phyloP scores from a whole-genome alignment of 2,113 vertebrate genomes.

The Hipposideros armiger region DNA sequence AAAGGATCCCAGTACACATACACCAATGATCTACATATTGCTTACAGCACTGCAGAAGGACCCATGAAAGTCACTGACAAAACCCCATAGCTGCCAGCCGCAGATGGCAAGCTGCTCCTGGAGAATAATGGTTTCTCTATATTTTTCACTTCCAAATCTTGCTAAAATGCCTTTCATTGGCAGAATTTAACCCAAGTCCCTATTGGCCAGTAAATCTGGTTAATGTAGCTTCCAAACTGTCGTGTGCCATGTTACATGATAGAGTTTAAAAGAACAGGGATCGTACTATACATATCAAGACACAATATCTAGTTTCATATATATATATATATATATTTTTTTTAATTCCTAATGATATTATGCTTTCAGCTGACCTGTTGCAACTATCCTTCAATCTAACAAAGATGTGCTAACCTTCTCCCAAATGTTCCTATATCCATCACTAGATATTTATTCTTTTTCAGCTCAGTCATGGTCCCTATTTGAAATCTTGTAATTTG shows the following conservation, averaged over 20 bases:
- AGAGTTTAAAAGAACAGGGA: neutral
- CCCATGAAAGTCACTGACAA: neutral
- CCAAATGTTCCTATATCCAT: neutral
- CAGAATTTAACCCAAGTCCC: slow-evolving; percentile 27
- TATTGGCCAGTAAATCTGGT: neutral
- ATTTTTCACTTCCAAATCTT: neutral
- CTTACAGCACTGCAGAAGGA: neutral
- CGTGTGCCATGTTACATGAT: neutral
- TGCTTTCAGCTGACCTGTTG: neutral
- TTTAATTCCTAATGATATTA: neutral
- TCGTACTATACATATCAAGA: neutral
- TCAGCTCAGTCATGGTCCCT: neutral
- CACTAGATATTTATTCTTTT: neutral
- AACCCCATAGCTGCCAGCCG: slow-evolving; percentile 9
- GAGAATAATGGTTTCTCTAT: neutral
- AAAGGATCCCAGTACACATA: neutral
- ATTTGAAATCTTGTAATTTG: neutral
- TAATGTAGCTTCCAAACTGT: neutral
- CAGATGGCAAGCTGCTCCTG: slow-evolving; percentile 42
- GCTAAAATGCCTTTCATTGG: neutral
- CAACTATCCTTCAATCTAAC: neutral
- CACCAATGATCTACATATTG: no score
- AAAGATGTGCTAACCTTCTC: neutral
- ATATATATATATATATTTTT: neutral
- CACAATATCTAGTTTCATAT: neutral